phyloP scores from a whole-genome alignment of 2,797 vertebrate species.

The Sebastes matsubarae region DNA sequence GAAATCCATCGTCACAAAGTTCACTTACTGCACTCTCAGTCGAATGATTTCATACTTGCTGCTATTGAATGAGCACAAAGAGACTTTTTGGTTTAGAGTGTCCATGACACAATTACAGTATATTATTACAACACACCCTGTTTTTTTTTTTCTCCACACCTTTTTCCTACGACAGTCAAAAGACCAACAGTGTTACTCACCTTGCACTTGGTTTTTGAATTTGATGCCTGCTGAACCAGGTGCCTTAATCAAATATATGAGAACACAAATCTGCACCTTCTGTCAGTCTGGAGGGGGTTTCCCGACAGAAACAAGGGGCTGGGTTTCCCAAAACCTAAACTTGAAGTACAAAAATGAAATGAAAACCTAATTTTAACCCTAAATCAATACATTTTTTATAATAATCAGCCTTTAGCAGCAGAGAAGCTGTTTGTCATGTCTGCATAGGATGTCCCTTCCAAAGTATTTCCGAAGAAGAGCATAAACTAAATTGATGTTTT shows the following conservation, averaged over 20 bases:
- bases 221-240: slow-evolving; percentile 86
- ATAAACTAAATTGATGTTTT: slow-evolving; percentile 50
- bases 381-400: slow-evolving; percentile 41
- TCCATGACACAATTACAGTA: slow-evolving; percentile 52
- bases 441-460: not conserved
- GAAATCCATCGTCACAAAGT: slow-evolving; percentile 41
- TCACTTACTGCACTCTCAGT: slow-evolving; percentile 60
- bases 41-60: slow-evolving; percentile 69
- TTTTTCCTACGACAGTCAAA: slow-evolving; percentile 49
- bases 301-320: slow-evolving; percentile 60
- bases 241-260: slow-evolving; percentile 85
- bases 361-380: slow-evolving; percentile 33
- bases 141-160: not conserved
- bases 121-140: slow-evolving; percentile 27
- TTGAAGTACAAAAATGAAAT: slow-evolving; percentile 35
- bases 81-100: slow-evolving; percentile 58
- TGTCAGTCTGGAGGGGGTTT: slow-evolving; percentile 74
- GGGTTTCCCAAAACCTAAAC: slow-evolving; percentile 71
- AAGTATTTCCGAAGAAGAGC: slow-evolving; percentile 26
- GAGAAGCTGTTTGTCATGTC: slow-evolving; percentile 2
- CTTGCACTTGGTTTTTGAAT: slow-evolving; percentile 83
- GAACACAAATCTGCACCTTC: slow-evolving; percentile 78
- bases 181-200: slow-evolving; percentile 64
- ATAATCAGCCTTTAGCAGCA: slow-evolving; percentile 18
- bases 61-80: slow-evolving; percentile 81